These are phyloP conservation scores for Chascanopsetta lugubris DNA, from an alignment of 2,113 vertebrate genomes.

Conservation along the genomic window DNA sequence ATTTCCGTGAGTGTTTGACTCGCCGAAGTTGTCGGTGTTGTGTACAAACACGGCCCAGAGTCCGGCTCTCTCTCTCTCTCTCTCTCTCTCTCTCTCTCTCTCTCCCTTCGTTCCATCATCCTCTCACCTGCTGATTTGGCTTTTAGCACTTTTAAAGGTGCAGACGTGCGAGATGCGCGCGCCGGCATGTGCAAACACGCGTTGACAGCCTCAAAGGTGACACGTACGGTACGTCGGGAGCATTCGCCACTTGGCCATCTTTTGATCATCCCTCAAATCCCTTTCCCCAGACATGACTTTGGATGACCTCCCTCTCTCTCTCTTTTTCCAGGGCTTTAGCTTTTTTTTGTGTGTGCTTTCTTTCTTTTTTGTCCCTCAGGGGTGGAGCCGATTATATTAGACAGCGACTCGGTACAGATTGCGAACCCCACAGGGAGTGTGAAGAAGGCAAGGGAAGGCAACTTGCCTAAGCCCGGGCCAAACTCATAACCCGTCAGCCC, in stretches of 20 bases:
- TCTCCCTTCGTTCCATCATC: conserved; percentile 25
- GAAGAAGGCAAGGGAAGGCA: conserved; percentile 53
- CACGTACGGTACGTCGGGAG: conserved; percentile 9
- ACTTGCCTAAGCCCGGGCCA: conserved; percentile 43
- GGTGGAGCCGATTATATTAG: conserved; percentile 59
- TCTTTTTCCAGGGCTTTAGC: conserved; percentile 26
- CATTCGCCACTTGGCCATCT: conserved; percentile 31
- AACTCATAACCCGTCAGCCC: conserved; percentile 34
- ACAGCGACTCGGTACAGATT: conserved; percentile 41
- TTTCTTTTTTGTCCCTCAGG: too few species aligned
- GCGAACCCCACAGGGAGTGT: conserved; percentile 55
- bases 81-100: too few species aligned
- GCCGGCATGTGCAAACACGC: conserved; percentile 24
- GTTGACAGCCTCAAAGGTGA: conserved; percentile 35
- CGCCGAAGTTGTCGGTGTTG: conserved; percentile 38
- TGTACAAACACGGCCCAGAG: conserved; percentile 35
- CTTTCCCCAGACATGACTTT: conserved; percentile 49
- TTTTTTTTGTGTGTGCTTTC: too few species aligned
- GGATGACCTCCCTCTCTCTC: conserved; percentile 30
- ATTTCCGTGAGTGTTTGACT: conserved; percentile 45
- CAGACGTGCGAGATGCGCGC: conserved; percentile 19
- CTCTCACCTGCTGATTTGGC: conserved; percentile 44
- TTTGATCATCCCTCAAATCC: conserved; percentile 22
- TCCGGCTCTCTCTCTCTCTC: too few species aligned
- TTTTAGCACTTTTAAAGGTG: conserved; percentile 58